Evolutionary conservation across 1,140 invertebrate genomes (phyloP).

Genomic region (Drosophila ficusphila): DNA sequence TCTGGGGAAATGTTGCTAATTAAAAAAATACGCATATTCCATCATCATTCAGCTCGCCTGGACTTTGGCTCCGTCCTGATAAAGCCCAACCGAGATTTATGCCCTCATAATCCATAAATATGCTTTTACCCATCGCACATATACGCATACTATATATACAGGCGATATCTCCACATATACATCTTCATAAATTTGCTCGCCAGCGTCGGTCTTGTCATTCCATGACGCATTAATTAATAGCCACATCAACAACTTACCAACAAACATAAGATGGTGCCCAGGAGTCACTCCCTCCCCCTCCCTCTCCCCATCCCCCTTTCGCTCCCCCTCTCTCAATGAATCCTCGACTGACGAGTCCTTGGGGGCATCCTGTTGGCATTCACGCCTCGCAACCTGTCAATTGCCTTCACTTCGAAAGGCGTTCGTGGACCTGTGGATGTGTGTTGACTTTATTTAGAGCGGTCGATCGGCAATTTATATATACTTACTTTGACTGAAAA

Average conservation of each 20-base stretch:
- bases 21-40: conserved; percentile 83
- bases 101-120: conserved; percentile 82
- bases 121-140: conserved; percentile 56
- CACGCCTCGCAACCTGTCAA: conserved; percentile 68
- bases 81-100: conserved; percentile 77
- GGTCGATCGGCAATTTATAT: not conserved
- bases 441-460: not conserved
- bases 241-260: conserved; percentile 78
- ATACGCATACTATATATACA: not conserved
- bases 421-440: not conserved
- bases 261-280: conserved; percentile 46
- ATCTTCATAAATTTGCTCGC: conserved; percentile 74
- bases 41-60: conserved; percentile 71
- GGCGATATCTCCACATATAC: conserved; percentile 41
- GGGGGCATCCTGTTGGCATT: conserved; percentile 42
- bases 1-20: conserved; percentile 75
- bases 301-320: not conserved
- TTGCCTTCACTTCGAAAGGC: conserved; percentile 35
- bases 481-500: no score
- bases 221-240: conserved; percentile 81
- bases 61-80: conserved; percentile 47
- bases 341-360: conserved; percentile 59
- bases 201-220: conserved; percentile 68
- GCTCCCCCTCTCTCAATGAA: conserved; percentile 2
- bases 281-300: not conserved